Evolutionary conservation across 1,140 invertebrate species (phyloP).

Genomic region (Eupeodes corollae): DNA sequence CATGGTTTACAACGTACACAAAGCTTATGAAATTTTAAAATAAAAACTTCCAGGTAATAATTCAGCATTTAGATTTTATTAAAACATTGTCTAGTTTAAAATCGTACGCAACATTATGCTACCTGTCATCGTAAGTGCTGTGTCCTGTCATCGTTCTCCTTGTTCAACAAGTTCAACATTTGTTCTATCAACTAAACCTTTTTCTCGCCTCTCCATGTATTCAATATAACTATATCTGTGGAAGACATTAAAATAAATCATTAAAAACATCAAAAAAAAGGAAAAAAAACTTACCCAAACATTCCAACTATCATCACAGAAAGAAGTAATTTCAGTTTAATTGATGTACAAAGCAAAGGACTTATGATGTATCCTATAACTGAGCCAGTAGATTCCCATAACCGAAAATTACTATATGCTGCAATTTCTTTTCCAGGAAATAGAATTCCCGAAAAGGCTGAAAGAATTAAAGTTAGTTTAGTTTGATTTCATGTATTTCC

Average conservation of each 20-base stretch:
- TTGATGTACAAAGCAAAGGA: constrained; percentile 63
- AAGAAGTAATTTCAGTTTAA: constrained; percentile 65
- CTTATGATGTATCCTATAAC: constrained; percentile 72
- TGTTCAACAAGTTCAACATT: background rate
- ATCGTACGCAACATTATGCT: no score
- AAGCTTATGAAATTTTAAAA: no score
- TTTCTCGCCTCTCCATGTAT: constrained; percentile 6
- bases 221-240: constrained; percentile 27
- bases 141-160: background rate
- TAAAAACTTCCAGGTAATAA: no score
- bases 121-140: no score
- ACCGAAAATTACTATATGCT: constrained; percentile 83
- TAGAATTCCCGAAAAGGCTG: constrained; percentile 79
- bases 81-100: no score
- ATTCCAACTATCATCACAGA: constrained; percentile 62
- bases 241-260: background rate
- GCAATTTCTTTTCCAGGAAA: constrained; percentile 80
- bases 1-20: no score
- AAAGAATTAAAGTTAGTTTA: constrained; percentile 24
- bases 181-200: background rate
- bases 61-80: no score
- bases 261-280: background rate
- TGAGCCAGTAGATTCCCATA: constrained; percentile 85
- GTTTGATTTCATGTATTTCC: no score
- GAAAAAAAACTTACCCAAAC: constrained; percentile 45